A percentile compares a stretch with the other conserved stretches of the same genome.
Evolutionary conservation across 64 coral and sea anemone species (phyloP).

Genomic region (Stylophora pistillata): DNA sequence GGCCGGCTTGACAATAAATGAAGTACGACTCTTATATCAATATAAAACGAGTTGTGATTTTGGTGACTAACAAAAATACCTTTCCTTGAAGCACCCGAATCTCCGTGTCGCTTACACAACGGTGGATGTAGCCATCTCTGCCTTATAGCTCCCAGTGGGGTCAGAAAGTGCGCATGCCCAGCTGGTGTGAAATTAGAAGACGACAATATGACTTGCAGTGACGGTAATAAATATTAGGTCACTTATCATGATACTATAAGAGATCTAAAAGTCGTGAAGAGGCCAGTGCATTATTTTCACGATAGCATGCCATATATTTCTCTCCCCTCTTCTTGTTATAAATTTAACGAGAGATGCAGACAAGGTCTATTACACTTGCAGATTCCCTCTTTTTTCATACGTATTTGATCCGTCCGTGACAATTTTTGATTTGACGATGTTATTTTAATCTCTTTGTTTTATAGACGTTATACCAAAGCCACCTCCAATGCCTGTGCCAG

Average conservation of each 20-base stretch:
- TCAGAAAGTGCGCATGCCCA: constrained; percentile 41
- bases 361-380: too few species aligned
- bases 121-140: constrained; percentile 58
- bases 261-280: too few species aligned
- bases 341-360: too few species aligned
- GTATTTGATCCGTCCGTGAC: not conserved
- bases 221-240: not conserved
- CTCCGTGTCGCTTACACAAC: constrained; percentile 18
- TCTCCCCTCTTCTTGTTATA: too few species aligned
- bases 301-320: too few species aligned
- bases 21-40: not conserved
- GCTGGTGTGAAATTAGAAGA: constrained; percentile 20
- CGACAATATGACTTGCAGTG: constrained; percentile 27
- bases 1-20: too few species aligned
- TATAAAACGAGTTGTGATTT: not conserved
- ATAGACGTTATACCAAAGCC: not conserved
- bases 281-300: too few species aligned
- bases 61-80: not conserved
- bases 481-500: not conserved
- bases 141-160: constrained; percentile 1
- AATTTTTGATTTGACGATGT: not conserved
- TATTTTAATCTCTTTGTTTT: not conserved
- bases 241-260: too few species aligned
- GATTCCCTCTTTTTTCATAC: not conserved
- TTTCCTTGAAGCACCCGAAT: not conserved